Conservation (phyloP, 2,797 vertebrate genomes). For the Tachyglossus aculeatus region DNA sequence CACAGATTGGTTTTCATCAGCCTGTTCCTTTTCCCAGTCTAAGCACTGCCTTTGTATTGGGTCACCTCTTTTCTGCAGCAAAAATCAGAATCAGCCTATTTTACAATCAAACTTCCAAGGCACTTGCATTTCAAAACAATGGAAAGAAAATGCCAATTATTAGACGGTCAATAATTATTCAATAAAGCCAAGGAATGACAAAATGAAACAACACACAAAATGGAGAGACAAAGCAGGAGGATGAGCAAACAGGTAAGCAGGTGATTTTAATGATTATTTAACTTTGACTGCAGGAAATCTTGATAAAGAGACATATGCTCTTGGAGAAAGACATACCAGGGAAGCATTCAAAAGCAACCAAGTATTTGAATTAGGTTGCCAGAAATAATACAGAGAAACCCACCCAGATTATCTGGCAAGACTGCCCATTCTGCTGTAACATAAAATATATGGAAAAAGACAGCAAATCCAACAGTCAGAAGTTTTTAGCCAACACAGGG, state of each 20-base stretch:
- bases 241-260: neutral
- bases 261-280: neutral
- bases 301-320: neutral
- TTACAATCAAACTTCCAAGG: neutral
- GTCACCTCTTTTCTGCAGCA: neutral
- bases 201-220: neutral
- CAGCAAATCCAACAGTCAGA: neutral
- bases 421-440: neutral
- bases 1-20: neutral
- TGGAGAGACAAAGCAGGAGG: neutral
- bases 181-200: neutral
- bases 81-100: neutral
- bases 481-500: neutral
- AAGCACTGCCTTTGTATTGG: neutral
- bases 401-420: neutral
- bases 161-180: no score
- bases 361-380: neutral
- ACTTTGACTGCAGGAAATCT: neutral
- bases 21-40: neutral
- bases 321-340: neutral
- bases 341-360: slow-evolving; percentile 32
- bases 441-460: neutral
- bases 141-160: neutral
- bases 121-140: neutral
- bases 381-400: neutral